A percentile compares a stretch with the other conserved stretches of the same genome.
Conservation (phyloP, 2,797 vertebrate species). For the Gymnodraco acuticeps region DNA sequence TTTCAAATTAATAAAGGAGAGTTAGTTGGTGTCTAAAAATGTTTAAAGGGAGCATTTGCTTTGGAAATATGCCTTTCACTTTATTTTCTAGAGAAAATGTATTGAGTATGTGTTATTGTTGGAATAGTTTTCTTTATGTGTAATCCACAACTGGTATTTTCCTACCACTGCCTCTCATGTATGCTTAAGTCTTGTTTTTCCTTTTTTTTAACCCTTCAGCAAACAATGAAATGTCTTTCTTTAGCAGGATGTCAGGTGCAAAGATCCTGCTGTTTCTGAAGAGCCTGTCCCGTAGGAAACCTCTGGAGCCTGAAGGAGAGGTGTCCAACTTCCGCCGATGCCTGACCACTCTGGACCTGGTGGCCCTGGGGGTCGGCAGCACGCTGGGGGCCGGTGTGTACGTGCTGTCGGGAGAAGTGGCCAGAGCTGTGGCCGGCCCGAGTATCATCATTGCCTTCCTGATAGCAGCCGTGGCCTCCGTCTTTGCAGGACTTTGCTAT, state of each 20-base stretch:
- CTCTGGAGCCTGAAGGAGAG: slow-evolving; percentile 76
- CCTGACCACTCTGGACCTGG: slow-evolving; percentile 87
- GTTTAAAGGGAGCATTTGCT: background rate
- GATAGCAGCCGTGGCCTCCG: slow-evolving; percentile 87
- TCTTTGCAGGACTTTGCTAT: slow-evolving; percentile 90
- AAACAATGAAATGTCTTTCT: slow-evolving; percentile 9
- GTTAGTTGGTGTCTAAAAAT: background rate
- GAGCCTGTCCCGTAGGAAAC: slow-evolving; percentile 84
- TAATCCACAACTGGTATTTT: background rate
- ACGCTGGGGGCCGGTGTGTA: slow-evolving; percentile 89
- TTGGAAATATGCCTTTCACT: background rate
- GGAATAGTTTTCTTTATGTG: background rate
- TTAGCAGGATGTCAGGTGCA: slow-evolving; percentile 72
- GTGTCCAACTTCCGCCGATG: slow-evolving; percentile 85
- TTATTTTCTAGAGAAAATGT: background rate
- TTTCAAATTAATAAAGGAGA: background rate
- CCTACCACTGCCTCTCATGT: too few relatives aligned
- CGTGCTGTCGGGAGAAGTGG: slow-evolving; percentile 90
- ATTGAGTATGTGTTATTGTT: background rate
- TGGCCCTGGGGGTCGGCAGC: slow-evolving; percentile 87
- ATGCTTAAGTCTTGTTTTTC: background rate
- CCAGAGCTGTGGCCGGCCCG: slow-evolving; percentile 85
- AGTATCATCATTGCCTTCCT: slow-evolving; percentile 91
- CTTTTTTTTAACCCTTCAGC: too few relatives aligned
- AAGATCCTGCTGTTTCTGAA: slow-evolving; percentile 69